Conservation (phyloP, 2,888 invertebrate species). For the Axea sp. region DNA sequence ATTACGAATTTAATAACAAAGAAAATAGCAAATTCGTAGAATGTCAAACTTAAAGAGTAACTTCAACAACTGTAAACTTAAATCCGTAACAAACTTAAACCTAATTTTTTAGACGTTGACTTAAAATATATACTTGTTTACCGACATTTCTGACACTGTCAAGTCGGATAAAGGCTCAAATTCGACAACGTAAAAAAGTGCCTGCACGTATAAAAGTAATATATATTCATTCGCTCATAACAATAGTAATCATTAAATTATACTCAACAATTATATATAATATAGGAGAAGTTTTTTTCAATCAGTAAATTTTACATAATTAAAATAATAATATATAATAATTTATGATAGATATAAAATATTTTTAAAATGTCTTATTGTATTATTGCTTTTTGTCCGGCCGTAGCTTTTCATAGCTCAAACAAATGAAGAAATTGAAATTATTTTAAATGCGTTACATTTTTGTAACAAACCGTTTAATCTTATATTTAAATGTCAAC, state of each 20-base stretch:
- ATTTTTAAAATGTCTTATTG: conserved; percentile 13
- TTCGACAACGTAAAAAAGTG: conserved; percentile 53
- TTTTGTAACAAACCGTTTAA: no score
- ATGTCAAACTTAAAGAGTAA: conserved; percentile 25
- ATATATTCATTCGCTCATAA: conserved; percentile 38
- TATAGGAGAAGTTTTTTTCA: not conserved
- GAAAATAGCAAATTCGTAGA: not conserved
- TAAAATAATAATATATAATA: conserved; percentile 14
- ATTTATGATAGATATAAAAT: conserved; percentile 9
- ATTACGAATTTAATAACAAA: not conserved
- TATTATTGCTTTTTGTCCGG: conserved; percentile 60
- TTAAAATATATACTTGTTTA: conserved; percentile 31
- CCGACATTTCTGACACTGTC: conserved; percentile 49
- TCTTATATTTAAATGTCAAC: no score
- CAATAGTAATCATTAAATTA: conserved; percentile 41
- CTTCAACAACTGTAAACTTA: conserved; percentile 38
- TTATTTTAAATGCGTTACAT: not conserved
- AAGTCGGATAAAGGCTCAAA: conserved; percentile 46
- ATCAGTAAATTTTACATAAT: conserved; percentile 3
- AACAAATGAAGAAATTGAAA: conserved; percentile 26
- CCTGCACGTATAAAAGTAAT: conserved; percentile 53
- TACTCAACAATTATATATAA: conserved; percentile 29
- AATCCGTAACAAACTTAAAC: conserved; percentile 33
- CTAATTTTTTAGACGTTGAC: conserved; percentile 22
- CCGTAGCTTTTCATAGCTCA: conserved; percentile 31